Base-by-base conservation (phyloP, 2,888 invertebrate species). In the Furcula furcula region DNA sequence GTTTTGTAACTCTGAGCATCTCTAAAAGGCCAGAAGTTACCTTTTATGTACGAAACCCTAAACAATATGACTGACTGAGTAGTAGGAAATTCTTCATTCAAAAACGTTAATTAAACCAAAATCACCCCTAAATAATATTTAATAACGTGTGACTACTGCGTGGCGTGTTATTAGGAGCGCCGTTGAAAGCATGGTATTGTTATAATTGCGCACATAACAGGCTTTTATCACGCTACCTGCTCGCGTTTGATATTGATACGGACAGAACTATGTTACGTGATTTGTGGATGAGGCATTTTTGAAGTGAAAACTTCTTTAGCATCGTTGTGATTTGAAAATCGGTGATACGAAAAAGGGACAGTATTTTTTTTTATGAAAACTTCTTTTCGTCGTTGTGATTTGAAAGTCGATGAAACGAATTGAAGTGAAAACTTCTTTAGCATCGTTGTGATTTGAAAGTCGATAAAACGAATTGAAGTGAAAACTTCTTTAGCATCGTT, bases 141-240 rank as follows among this genome's bases (percentile, higher is more conserved):
- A 20, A 40, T 31, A 31, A 40, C 34, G 30, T 40, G 39, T 30
- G 40, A 39, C 43, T 37, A 22, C 31, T 44, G 34, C 33, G 31
- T 34, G 30, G 32, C 35, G 30, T 37, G 40, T 43, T 60, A 62
- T 67, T 56, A 63, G 55, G 63, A 46, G 55, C 16, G 37, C 33
- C 34, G 40, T 39, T 39, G 26, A 48, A 52, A 23, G 29, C 22
- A 1, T 37, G 36, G 49, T 51, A 46, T 44, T 40, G 50, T 53
- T 55, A 53, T 65, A 67, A 67, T 67, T 65, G 60, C 42, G 31
- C 29, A 15, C 38, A 42, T 55, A 53, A 65, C 55, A 37, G 54
- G 38, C 37, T 39, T 44, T 63, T 55, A 57, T 41, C 63, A 67
- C 62, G 68, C 60, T 51, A 65, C 60, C 57, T 61, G 55, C 36